phyloP scores from a whole-genome alignment of 2,113 vertebrate genomes.

The Strigops habroptila region DNA sequence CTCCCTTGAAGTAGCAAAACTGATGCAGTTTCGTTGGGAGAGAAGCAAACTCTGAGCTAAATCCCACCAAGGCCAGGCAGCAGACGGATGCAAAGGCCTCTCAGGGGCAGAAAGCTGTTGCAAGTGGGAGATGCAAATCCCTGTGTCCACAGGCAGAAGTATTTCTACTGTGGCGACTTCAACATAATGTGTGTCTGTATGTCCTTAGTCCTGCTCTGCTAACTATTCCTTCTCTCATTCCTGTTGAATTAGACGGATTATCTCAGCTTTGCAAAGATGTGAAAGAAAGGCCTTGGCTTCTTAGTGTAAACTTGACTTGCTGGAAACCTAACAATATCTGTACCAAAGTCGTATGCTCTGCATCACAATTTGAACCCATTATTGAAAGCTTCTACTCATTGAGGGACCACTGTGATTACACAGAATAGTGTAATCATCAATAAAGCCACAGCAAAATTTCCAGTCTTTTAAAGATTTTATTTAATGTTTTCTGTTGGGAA shows the following conservation, averaged over 20 bases:
- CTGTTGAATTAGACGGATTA: not conserved
- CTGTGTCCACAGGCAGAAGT: not conserved
- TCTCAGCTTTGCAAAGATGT: not conserved
- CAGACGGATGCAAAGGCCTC: fast-evolving
- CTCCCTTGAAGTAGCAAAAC: not conserved
- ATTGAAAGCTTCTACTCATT: not conserved
- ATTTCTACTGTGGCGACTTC: not conserved
- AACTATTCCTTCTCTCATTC: not conserved
- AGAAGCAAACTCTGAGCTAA: not conserved
- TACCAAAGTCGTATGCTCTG: not conserved
- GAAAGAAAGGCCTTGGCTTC: not conserved
- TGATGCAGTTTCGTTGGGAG: not conserved
- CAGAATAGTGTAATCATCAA: not conserved
- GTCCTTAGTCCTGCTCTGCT: not conserved
- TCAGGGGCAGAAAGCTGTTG: not conserved
- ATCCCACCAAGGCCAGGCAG: not conserved
- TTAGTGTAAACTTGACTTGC: not conserved
- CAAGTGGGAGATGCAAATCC: not conserved
- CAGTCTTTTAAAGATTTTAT: not conserved
- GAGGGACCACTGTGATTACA: not conserved
- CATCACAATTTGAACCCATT: not conserved
- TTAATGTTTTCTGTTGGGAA: not conserved
- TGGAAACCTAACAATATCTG: not conserved
- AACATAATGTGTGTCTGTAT: not conserved
- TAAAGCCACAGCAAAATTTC: not conserved